Evolutionary conservation across 2,888 invertebrate species (phyloP).

Genomic region (Clepsis dumicolana): DNA sequence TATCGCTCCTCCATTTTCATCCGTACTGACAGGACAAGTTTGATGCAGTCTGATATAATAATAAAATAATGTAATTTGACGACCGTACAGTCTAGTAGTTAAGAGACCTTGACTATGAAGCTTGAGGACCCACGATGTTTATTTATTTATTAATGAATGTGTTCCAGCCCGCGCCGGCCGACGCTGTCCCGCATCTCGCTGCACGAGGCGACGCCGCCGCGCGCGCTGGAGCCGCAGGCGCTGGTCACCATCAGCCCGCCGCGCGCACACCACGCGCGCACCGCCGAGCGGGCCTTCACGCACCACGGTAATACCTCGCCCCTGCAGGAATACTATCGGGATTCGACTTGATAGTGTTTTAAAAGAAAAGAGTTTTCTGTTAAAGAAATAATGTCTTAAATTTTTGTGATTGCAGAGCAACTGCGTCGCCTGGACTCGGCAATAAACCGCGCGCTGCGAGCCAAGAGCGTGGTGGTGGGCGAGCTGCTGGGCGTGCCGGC

Average conservation of each 20-base stretch:
- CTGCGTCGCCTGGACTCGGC: slow-evolving; percentile 74
- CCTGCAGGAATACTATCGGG: too few relatives aligned
- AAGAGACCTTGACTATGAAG: too few relatives aligned
- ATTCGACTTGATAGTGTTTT: too few relatives aligned
- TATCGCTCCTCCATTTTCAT: too few relatives aligned
- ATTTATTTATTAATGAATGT: too few relatives aligned
- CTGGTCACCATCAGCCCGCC: slow-evolving; percentile 51
- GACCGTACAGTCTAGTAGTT: too few relatives aligned
- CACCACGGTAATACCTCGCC: slow-evolving; percentile 57
- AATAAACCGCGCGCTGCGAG: slow-evolving; percentile 65
- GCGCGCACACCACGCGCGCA: slow-evolving; percentile 45
- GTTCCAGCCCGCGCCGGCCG: slow-evolving; percentile 57
- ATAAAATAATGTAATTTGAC: too few relatives aligned
- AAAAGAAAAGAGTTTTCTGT: too few relatives aligned
- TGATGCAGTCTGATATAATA: too few relatives aligned
- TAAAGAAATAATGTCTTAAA: neutral
- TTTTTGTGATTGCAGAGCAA: slow-evolving; percentile 59
- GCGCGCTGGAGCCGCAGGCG: slow-evolving; percentile 54
- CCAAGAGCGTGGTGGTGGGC: slow-evolving; percentile 68
- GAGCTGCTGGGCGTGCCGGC: slow-evolving; percentile 66
- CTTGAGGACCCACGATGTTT: too few relatives aligned
- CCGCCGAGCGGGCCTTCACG: slow-evolving; percentile 55
- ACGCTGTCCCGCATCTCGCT: slow-evolving; percentile 67
- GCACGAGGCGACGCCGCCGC: slow-evolving; percentile 52
- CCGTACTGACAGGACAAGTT: too few relatives aligned